Conservation (phyloP, 2,888 invertebrate species). For the Tineola bisselliella region DNA sequence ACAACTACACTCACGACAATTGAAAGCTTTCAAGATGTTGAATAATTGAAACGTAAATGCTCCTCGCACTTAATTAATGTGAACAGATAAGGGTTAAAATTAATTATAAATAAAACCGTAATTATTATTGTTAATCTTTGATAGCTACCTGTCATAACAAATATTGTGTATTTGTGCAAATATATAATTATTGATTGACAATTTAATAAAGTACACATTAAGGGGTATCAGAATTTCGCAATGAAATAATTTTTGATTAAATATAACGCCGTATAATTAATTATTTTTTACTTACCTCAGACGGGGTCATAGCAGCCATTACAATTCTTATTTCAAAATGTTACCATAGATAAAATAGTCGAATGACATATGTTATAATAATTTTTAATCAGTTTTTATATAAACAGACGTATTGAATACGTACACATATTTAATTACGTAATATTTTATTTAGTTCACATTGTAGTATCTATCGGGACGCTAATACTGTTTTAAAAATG, state of each 20-base stretch:
- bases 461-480: too few species aligned
- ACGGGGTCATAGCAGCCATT: conserved; percentile 81
- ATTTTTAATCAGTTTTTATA: too few species aligned
- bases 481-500: too few species aligned
- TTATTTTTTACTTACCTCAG: conserved; percentile 71
- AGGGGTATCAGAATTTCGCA: background rate
- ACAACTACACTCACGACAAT: too few species aligned
- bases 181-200: background rate
- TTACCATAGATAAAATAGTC: conserved; percentile 29
- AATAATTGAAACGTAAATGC: too few species aligned
- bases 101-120: background rate
- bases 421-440: too few species aligned
- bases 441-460: too few species aligned
- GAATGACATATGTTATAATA: too few species aligned
- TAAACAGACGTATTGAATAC: too few species aligned
- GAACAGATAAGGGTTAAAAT: background rate
- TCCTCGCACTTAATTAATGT: background rate
- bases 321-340: conserved; percentile 45
- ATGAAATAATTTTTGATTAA: background rate
- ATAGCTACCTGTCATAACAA: background rate
- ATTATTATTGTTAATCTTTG: background rate
- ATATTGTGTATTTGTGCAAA: background rate
- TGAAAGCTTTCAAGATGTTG: too few species aligned
- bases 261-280: conserved; percentile 17
- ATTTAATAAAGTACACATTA: background rate